These are phyloP conservation scores for Spialia ferax DNA, from an alignment of 2,888 invertebrate species.

Conservation along the genomic window DNA sequence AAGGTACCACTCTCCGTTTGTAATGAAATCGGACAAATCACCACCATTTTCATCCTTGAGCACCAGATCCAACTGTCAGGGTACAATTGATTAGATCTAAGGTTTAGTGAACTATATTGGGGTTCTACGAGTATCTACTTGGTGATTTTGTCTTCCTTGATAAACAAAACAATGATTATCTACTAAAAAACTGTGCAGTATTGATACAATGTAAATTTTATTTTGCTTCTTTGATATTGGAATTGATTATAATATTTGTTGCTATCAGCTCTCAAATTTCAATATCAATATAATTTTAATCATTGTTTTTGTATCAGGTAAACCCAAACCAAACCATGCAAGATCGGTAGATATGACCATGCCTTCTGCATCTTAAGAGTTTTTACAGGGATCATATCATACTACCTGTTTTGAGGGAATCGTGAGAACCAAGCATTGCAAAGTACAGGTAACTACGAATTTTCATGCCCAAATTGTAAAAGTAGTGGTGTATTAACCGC, in stretches of 20 bases:
- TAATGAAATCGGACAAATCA: slow-evolving; percentile 98
- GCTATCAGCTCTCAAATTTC: no score
- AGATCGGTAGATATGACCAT: slow-evolving; percentile 27
- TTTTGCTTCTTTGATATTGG: background rate
- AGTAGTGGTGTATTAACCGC: slow-evolving; percentile 15
- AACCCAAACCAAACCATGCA: slow-evolving; percentile 18
- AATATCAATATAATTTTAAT: background rate
- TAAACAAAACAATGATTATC: slow-evolving; percentile 27
- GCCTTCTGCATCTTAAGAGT: slow-evolving; percentile 37
- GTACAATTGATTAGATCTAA: slow-evolving; percentile 51
- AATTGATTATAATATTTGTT: no score
- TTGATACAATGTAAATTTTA: background rate
- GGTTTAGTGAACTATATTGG: slow-evolving; percentile 15
- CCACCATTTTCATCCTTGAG: slow-evolving; percentile 97
- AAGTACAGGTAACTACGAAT: slow-evolving; percentile 53
- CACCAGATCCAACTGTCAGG: slow-evolving; percentile 96
- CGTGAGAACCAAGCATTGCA: slow-evolving; percentile 58
- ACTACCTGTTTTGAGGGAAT: slow-evolving; percentile 52
- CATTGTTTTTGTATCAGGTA: slow-evolving; percentile 12
- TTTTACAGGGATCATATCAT: slow-evolving; percentile 27
- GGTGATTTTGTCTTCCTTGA: slow-evolving; percentile 9
- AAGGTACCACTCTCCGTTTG: slow-evolving; percentile 99
- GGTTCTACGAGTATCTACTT: slow-evolving; percentile 30
- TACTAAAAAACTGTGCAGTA: no score
- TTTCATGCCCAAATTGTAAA: slow-evolving; percentile 35